phyloP scores from a whole-genome alignment of 2,888 invertebrate genomes.

The Troides aeacus region DNA sequence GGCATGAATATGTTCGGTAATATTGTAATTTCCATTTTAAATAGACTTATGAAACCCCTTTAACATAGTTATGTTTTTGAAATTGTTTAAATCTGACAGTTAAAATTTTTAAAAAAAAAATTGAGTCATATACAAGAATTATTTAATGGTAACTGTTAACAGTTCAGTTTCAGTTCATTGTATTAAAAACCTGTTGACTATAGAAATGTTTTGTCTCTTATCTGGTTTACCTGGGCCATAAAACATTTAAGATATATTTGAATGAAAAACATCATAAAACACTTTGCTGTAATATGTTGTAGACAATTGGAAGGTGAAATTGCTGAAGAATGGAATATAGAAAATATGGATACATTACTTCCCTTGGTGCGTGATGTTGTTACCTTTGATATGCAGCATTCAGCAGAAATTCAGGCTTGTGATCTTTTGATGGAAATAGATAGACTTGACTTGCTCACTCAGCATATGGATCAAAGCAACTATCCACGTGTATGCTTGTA shows the following conservation, averaged over 20 bases:
- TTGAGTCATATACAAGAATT: too few relatives aligned
- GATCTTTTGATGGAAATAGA: constrained; percentile 99
- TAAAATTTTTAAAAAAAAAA: too few relatives aligned
- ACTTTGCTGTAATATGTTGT: constrained; percentile 14
- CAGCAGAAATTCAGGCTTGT: constrained; percentile 99
- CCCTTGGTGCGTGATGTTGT: constrained; percentile 92
- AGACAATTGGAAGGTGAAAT: constrained; percentile 95
- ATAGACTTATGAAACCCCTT: too few relatives aligned
- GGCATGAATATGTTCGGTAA: constrained; percentile 97
- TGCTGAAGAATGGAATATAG: constrained; percentile 88
- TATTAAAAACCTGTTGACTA: too few relatives aligned
- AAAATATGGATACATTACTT: constrained; percentile 82
- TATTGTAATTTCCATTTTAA: not conserved
- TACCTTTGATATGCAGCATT: constrained; percentile 97
- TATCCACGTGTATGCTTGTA: constrained; percentile 97
- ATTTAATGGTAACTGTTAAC: too few relatives aligned
- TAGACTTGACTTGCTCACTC: constrained; percentile 89
- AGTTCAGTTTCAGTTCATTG: too few relatives aligned
- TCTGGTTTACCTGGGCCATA: too few relatives aligned
- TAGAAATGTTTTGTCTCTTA: too few relatives aligned
- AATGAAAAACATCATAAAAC: too few relatives aligned
- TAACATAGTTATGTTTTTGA: too few relatives aligned
- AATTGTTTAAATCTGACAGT: too few relatives aligned
- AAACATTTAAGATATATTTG: too few relatives aligned
- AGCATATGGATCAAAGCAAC: constrained; percentile 93